Percentiles rank a stretch among this genome's conserved stretches.
These are phyloP conservation scores for Xenopus petersii DNA, from an alignment of 2,797 vertebrate species.

Conservation along the genomic window DNA sequence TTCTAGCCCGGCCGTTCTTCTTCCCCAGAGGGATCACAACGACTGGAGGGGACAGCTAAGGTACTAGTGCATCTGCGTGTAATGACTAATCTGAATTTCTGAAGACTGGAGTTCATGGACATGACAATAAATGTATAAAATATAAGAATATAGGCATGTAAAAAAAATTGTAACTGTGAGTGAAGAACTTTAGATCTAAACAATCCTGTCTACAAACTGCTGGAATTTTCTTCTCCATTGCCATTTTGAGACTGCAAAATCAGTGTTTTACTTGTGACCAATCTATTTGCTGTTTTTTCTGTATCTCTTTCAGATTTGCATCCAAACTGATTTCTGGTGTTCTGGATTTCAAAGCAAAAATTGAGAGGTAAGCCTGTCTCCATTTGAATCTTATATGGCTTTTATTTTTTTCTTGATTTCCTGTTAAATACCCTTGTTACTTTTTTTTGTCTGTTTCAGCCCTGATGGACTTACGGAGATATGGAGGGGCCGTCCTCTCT, in stretches of 20 bases:
- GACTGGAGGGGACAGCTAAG: constrained; percentile 78
- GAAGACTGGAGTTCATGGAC: too few relatives aligned
- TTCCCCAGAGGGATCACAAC: constrained; percentile 73
- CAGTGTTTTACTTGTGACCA: too few relatives aligned
- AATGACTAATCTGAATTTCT: neutral
- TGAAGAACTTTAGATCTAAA: too few relatives aligned
- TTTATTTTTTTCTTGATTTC: neutral
- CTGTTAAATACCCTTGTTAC: neutral
- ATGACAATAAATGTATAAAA: too few relatives aligned
- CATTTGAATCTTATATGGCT: neutral
- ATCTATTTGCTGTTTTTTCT: too few relatives aligned
- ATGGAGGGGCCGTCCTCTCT: constrained; percentile 70
- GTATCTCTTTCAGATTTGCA: constrained; percentile 68
- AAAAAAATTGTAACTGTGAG: too few relatives aligned
- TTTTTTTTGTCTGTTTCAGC: constrained; percentile 5
- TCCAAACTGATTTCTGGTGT: constrained; percentile 80
- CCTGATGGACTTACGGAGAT: constrained; percentile 55
- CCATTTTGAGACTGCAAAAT: too few relatives aligned
- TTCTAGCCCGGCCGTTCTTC: constrained; percentile 77
- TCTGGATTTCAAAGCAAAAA: constrained; percentile 77
- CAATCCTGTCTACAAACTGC: too few relatives aligned
- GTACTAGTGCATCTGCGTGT: constrained; percentile 52
- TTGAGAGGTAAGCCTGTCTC: constrained; percentile 65
- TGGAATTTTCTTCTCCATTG: too few relatives aligned
- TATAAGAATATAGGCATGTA: too few relatives aligned